Evolutionary conservation across 2,888 invertebrate genomes (phyloP), one percentile per base, ranked within the genome.

Genomic region (Rhagophthalmus giganteus): DNA sequence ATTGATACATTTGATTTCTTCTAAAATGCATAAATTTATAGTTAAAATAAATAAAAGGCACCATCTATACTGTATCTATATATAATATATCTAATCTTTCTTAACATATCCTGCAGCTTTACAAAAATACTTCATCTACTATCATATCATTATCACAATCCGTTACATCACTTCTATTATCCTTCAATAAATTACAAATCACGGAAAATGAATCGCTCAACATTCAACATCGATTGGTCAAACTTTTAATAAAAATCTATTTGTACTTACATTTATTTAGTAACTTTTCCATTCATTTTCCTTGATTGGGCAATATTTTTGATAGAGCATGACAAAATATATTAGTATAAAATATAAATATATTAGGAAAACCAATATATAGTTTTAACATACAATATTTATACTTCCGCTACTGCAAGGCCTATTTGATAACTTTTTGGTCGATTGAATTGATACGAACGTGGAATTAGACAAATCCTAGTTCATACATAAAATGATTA

Each of bases 41-140:
- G 32, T 48, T 54, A 48, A 52, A 72, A 71, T 72, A 73, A 72
- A 71, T 72, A 72, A 73, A 73, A 73, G 73, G 73, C 73, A 73
- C 73, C 68, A 69, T 69, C 70, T 72, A 69, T 72, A 68, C 7
- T n/a, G 20, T 37, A 37, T 20, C 27, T 38, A 28, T 38, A 13
- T 45, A 45, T 31, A 37, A 35, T 51, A 41, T 40, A 47, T 69
- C 42, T 53, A 55, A 50, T 44, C 41, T 39, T 42, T 44, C 45
- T 55, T 35, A 41, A 47, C 51, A 31, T 49, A 45, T 51, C 57
- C 56, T 54, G 45, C 57, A 59, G 51, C 65, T 63, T 66, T 73
- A 73, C 67, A 73, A 73, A 74, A 74, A 74, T 72, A 73, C 47
- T 50, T 41, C 46, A 14, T 46, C 25, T 49, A 49, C 38, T 37